Evolutionary conservation across 2,888 invertebrate species (phyloP), one percentile per base, ranked within the genome.

Genomic region (Cryptus armator): DNA sequence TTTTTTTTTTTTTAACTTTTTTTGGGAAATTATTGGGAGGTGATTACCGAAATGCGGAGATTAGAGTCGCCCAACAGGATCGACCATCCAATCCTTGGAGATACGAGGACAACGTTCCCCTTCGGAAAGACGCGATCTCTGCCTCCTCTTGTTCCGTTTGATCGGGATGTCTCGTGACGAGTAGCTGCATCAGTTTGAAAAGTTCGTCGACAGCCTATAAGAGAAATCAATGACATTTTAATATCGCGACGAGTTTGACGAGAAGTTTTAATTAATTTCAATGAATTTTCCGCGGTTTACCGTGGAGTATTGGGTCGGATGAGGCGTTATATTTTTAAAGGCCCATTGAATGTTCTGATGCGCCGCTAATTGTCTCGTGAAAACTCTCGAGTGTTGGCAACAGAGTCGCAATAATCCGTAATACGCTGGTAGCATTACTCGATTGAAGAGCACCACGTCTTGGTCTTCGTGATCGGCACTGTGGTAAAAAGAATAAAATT

Each of bases 301-400:
- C 86, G 96, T 96, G 19, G 98, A 97, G 94, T 99, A 99, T 90
- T 99, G 97, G 29, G 98, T 98, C 6, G 98, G 98, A 94, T 98
- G 98, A n/a, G 98, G 98, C 46, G 98, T 98, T 87, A 99, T 98
- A 94, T 99, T 99, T 91, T 98, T 97, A 94, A 99, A 99, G 37
- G 99, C 99, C 99, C 99, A 99, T 92, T 98, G 98, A 62, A 99
- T 96, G 95, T 99, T 99, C 94, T 99, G 98, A 94, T 99, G 99
- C 88, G 97, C 97, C 0, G 98, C 98, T 79, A 99, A 95, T 91
- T 97, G 96, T 76, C 98, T 95, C 5, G 98, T 97, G 94, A 99
- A 98, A 32, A 96, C 94, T 66, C 97, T 95, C 5, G 98, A 98
- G 89, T 98, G 97, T 88, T 98, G 97, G 92, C 99, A 99, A 94